Conservation (phyloP, 2,113 vertebrate genomes). For the Zeus faber region DNA sequence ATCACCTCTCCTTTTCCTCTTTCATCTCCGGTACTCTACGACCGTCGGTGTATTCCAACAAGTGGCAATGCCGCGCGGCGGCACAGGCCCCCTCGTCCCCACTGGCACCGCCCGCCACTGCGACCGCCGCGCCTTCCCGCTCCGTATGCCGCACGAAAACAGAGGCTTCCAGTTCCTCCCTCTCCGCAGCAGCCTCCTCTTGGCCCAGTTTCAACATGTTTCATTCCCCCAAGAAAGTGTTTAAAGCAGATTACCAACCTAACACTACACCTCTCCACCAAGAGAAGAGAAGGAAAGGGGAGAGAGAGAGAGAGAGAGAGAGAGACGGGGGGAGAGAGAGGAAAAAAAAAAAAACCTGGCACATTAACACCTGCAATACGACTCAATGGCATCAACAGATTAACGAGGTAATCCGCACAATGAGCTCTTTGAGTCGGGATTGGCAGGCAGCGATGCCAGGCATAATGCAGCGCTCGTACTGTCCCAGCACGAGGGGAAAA, state of each 20-base stretch:
- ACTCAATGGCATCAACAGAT: constrained; percentile 76
- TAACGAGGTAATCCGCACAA: constrained; percentile 76
- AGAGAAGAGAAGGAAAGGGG: constrained; percentile 29
- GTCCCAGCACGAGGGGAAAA: constrained; percentile 57
- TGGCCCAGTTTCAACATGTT: constrained; percentile 63
- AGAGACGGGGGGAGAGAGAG: constrained; percentile 7
- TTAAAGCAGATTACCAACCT: constrained; percentile 73
- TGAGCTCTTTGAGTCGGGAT: constrained; percentile 73
- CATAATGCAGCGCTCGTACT: constrained; percentile 59
- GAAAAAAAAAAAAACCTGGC: constrained; percentile 51
- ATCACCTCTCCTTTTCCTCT: too few relatives aligned
- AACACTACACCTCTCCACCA: constrained; percentile 68
- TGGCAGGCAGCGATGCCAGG: constrained; percentile 65
- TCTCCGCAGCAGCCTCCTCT: constrained; percentile 50
- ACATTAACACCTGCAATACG: constrained; percentile 72
- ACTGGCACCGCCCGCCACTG: too few relatives aligned
- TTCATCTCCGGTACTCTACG: too few relatives aligned
- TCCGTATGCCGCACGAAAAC: too few relatives aligned
- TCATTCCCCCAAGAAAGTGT: constrained; percentile 71
- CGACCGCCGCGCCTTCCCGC: too few relatives aligned
- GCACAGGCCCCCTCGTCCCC: too few relatives aligned
- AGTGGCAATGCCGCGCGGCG: too few relatives aligned
- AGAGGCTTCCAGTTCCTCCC: constrained; percentile 46
- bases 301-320: not conserved
- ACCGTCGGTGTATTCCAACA: too few relatives aligned